These are phyloP conservation scores for Cryptoprocta ferox DNA, from an alignment of 2,797 vertebrate species.

Conservation along the genomic window DNA sequence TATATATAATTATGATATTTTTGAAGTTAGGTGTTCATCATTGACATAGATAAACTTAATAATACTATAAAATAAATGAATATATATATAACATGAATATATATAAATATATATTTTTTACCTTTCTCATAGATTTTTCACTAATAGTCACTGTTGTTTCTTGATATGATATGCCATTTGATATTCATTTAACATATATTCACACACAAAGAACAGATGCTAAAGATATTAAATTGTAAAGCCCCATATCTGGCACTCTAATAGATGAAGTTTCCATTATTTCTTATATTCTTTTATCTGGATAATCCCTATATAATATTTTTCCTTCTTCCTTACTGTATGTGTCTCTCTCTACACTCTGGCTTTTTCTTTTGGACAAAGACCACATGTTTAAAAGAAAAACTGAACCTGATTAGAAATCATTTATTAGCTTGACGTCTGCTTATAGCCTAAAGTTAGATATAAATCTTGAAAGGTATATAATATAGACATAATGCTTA, in stretches of 20 bases:
- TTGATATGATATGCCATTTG: background rate
- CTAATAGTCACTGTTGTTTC: background rate
- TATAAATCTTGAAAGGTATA: background rate
- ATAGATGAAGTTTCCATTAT: background rate
- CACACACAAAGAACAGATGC: background rate
- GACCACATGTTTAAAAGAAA: background rate
- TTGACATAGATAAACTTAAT: background rate
- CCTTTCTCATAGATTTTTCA: background rate
- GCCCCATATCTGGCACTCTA: background rate
- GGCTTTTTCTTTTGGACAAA: background rate
- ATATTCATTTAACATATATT: background rate
- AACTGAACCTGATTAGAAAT: background rate
- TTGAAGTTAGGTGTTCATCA: background rate
- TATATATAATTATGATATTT: background rate
- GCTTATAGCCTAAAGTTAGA: background rate
- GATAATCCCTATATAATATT: background rate
- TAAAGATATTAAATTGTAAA: background rate
- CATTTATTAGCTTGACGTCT: background rate
- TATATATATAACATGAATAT: background rate
- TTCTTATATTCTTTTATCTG: background rate
- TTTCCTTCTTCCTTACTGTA: background rate
- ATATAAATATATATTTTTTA: background rate
- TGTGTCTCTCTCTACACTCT: background rate
- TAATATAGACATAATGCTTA: background rate
- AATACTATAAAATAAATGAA: background rate